Conservation (phyloP, 2,888 invertebrate species). For the Cephonodes hylas region DNA sequence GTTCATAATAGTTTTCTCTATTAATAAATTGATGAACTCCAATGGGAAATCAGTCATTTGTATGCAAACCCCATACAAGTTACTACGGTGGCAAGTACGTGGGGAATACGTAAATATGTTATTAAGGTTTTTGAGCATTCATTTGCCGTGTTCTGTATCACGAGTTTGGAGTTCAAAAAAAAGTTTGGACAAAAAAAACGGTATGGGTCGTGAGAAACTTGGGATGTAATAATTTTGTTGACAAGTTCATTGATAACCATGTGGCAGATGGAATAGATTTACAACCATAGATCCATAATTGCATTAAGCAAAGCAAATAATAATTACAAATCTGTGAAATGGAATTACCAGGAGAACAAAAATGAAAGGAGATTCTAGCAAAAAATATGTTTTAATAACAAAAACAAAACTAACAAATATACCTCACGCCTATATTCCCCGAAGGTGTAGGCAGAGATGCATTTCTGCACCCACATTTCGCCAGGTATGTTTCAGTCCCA, state of each 20-base stretch:
- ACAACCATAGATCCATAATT: not conserved
- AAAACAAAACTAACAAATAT: too few species aligned
- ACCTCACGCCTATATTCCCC: too few species aligned
- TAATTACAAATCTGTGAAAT: too few species aligned
- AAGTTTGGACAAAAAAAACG: not conserved
- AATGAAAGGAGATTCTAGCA: not conserved
- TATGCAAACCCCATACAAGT: constrained; percentile 30
- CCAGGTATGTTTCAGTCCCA: too few species aligned
- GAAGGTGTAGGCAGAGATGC: too few species aligned
- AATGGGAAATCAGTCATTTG: constrained; percentile 31
- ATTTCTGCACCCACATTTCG: too few species aligned
- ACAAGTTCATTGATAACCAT: not conserved
- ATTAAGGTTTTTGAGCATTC: not conserved
- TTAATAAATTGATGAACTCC: constrained; percentile 23
- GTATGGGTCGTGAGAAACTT: not conserved
- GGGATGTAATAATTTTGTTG: not conserved
- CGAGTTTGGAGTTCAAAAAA: not conserved
- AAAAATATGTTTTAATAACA: too few species aligned
- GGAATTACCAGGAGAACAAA: too few species aligned
- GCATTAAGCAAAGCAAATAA: too few species aligned
- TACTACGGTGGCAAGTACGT: constrained; percentile 21
- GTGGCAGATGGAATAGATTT: too few species aligned
- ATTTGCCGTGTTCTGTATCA: not conserved
- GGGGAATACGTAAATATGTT: constrained; percentile 11
- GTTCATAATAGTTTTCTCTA: not conserved